A percentile compares a stretch with the other conserved stretches of the same genome.
Evolutionary conservation across 1,140 invertebrate species (phyloP).

Genomic region (Drosophila fuyamai): DNA sequence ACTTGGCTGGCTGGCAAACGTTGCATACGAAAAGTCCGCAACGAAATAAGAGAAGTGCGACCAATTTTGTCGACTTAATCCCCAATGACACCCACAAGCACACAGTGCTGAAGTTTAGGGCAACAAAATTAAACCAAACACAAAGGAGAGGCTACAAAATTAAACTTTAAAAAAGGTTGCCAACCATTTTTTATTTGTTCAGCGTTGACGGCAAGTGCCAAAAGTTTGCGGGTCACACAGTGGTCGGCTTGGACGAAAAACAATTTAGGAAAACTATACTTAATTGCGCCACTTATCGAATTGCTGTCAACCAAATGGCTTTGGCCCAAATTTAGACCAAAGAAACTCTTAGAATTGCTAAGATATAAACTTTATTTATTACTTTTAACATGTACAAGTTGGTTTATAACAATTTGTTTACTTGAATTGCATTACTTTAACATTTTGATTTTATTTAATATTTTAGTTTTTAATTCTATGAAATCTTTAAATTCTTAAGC

Average conservation of each 20-base stretch:
- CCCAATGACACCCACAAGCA: conserved; percentile 46
- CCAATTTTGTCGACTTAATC: conserved; percentile 43
- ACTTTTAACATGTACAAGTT: too few species aligned
- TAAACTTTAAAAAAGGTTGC: conserved; percentile 46
- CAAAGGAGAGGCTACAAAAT: conserved; percentile 23
- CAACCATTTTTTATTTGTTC: conserved; percentile 28
- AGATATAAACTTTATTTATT: too few species aligned
- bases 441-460: neutral
- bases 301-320: neutral
- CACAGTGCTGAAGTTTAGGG: conserved; percentile 15
- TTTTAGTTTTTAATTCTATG: too few species aligned
- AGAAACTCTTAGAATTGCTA: too few species aligned
- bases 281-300: neutral
- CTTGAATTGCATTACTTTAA: too few species aligned
- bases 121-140: conserved; percentile 30
- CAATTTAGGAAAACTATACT: neutral
- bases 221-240: conserved; percentile 34
- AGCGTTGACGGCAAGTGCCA: conserved; percentile 51
- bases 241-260: neutral
- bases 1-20: conserved; percentile 13
- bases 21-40: conserved; percentile 28
- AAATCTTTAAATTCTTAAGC: too few species aligned
- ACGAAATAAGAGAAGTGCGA: conserved; percentile 30
- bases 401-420: too few species aligned
- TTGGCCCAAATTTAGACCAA: neutral